A percentile compares a stretch with the other conserved stretches of the same genome.
phyloP scores from a whole-genome alignment of 2,113 vertebrate species.

The Lipophrys pholis region DNA sequence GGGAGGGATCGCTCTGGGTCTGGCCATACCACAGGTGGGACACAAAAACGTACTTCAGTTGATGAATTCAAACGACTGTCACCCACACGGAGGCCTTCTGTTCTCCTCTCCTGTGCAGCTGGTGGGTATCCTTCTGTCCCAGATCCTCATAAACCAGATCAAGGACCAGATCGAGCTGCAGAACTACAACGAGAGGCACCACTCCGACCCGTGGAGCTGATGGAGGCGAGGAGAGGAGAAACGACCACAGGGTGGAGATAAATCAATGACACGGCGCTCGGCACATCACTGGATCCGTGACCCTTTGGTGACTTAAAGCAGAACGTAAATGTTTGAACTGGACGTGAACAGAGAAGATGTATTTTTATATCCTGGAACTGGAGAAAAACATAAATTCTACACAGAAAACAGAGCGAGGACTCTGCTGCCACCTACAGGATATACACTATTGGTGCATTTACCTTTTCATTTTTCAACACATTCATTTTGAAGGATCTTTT shows the following conservation, averaged over 20 bases:
- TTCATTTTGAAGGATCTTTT: neutral
- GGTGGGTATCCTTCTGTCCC: constrained; percentile 92
- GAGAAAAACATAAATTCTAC: neutral
- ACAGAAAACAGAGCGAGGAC: neutral
- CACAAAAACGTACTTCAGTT: no score
- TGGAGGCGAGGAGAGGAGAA: neutral
- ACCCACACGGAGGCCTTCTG: neutral
- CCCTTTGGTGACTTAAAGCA: no score
- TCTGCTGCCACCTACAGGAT: constrained; percentile 50
- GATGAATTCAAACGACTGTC: no score
- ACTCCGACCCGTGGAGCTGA: constrained; percentile 87
- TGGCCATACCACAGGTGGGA: constrained; percentile 91
- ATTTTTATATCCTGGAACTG: no score
- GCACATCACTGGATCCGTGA: no score
- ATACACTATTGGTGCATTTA: neutral
- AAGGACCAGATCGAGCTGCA: constrained; percentile 92
- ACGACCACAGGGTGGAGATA: no score
- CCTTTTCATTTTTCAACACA: neutral
- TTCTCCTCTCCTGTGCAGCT: constrained; percentile 80
- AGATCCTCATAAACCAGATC: constrained; percentile 93
- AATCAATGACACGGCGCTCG: no score
- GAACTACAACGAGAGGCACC: constrained; percentile 89
- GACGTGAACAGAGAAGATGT: no score
- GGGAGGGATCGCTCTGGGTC: constrained; percentile 89
- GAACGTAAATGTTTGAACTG: no score